These are phyloP conservation scores for Troglohyphantes excavatus DNA, from an alignment of 2,888 invertebrate species.

Conservation along the genomic window DNA sequence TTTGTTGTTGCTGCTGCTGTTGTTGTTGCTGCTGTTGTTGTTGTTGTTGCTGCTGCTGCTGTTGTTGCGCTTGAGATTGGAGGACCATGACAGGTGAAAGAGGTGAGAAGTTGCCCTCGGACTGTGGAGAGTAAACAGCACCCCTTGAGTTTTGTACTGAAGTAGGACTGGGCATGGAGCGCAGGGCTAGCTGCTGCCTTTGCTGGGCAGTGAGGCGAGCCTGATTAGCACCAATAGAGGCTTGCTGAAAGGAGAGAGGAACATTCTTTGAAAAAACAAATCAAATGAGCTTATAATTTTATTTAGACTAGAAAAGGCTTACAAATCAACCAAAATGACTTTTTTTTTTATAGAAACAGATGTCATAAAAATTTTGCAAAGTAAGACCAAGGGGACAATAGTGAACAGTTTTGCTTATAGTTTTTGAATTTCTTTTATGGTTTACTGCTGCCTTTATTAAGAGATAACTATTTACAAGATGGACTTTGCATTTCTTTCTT, in stretches of 20 bases:
- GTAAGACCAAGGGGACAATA: too few species aligned
- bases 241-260: slow-evolving; percentile 54
- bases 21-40: slow-evolving; percentile 77
- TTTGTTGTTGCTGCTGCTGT: slow-evolving; percentile 81
- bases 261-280: too few species aligned
- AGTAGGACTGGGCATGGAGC: slow-evolving; percentile 84
- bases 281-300: too few species aligned
- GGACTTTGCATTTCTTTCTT: too few species aligned
- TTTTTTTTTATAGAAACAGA: too few species aligned
- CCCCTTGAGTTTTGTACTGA: slow-evolving; percentile 85
- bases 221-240: slow-evolving; percentile 79
- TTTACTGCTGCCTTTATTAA: too few species aligned
- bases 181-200: slow-evolving; percentile 80
- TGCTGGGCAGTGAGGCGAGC: slow-evolving; percentile 78
- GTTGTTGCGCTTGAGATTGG: slow-evolving; percentile 63
- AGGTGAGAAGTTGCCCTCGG: slow-evolving; percentile 76
- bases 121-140: slow-evolving; percentile 83
- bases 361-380: too few species aligned
- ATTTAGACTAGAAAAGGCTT: too few species aligned
- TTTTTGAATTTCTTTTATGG: too few species aligned
- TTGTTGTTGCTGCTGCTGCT: slow-evolving; percentile 56
- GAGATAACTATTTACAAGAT: too few species aligned
- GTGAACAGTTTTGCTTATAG: too few species aligned
- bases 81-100: slow-evolving; percentile 71
- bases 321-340: too few species aligned